Conservation (phyloP, 2,797 vertebrate genomes). For the Lacerta viridis region DNA sequence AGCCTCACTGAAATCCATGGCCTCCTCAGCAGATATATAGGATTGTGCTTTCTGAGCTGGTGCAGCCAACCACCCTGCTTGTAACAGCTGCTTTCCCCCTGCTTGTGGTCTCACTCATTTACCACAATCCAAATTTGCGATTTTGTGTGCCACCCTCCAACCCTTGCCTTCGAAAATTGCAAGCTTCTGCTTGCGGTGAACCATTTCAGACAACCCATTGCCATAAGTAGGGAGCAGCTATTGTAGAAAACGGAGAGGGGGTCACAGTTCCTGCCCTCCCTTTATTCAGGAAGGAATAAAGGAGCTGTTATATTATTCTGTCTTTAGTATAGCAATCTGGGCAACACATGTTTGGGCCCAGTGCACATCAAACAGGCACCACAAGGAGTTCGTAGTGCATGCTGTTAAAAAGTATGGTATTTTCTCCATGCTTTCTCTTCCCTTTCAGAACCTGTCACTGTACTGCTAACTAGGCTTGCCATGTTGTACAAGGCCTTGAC, state of each 20-base stretch:
- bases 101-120: background rate
- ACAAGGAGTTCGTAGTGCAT: background rate
- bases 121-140: conserved; percentile 6
- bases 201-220: background rate
- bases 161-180: background rate
- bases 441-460: too few relatives aligned
- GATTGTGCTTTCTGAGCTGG: background rate
- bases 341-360: background rate
- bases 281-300: background rate
- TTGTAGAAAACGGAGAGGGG: background rate
- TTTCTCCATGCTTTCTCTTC: background rate
- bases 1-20: too few relatives aligned
- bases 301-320: background rate
- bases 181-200: background rate
- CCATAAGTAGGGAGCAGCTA: background rate
- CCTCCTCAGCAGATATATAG: background rate
- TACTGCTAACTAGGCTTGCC: too few relatives aligned
- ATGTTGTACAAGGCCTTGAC: too few relatives aligned
- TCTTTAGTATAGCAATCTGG: background rate
- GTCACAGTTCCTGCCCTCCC: background rate
- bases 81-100: background rate
- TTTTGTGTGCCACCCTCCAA: background rate
- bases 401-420: background rate
- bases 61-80: background rate
- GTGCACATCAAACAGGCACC: background rate